Evolutionary conservation across 1,140 invertebrate genomes (phyloP).

Genomic region (Neodiprion virginianus): DNA sequence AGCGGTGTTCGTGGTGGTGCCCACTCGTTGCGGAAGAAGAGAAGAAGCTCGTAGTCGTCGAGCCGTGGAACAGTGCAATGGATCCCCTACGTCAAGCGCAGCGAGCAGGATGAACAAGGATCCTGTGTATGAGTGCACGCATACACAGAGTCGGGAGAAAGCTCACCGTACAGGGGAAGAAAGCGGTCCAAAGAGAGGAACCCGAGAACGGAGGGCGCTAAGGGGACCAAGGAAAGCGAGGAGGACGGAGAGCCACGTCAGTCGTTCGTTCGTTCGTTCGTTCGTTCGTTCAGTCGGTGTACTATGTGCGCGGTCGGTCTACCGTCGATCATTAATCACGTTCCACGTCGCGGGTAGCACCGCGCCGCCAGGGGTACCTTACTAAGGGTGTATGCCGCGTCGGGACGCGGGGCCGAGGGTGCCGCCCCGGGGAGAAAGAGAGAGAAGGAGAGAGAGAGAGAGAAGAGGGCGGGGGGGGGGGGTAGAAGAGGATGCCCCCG

Average conservation of each 20-base stretch:
- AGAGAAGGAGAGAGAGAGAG: neutral
- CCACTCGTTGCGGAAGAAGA: neutral
- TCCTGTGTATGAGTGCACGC: slow-evolving; percentile 24
- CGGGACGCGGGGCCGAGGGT: slow-evolving; percentile 43
- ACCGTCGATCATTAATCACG: slow-evolving; percentile 59
- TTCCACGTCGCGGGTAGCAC: slow-evolving; percentile 59
- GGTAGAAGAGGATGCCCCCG: slow-evolving; percentile 10
- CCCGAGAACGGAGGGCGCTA: slow-evolving; percentile 19
- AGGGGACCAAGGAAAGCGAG: neutral
- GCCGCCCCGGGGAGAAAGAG: slow-evolving; percentile 30
- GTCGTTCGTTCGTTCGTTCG: neutral
- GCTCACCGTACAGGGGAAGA: slow-evolving; percentile 17
- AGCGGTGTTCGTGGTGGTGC: slow-evolving; percentile 11
- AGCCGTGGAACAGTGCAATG: too few relatives aligned
- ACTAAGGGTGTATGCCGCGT: slow-evolving; percentile 53
- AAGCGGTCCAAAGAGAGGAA: slow-evolving; percentile 22
- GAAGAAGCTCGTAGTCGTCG: too few relatives aligned
- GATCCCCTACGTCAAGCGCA: too few relatives aligned
- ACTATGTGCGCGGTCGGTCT: slow-evolving; percentile 46
- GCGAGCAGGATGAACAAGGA: slow-evolving; percentile 16
- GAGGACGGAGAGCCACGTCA: slow-evolving; percentile 6
- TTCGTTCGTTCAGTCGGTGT: slow-evolving; percentile 33
- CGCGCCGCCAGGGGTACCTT: slow-evolving; percentile 59
- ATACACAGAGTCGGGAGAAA: slow-evolving; percentile 22
- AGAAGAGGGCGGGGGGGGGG: neutral